These are phyloP conservation scores for Caenorhabditis angaria DNA, from an alignment of 2,888 invertebrate genomes.

Conservation along the genomic window DNA sequence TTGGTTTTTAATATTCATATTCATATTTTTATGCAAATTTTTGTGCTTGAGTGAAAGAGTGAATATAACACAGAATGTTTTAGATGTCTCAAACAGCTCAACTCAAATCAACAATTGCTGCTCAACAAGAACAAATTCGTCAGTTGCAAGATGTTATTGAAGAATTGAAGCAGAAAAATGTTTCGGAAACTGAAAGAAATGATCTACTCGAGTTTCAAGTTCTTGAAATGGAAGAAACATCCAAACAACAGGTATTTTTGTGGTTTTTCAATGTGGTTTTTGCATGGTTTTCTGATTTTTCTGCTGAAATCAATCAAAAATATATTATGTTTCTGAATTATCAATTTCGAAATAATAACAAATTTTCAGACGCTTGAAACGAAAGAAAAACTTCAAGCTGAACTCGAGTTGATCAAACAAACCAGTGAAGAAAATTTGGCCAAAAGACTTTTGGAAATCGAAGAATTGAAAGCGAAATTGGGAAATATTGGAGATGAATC, in stretches of 20 bases:
- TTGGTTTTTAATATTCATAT: neutral
- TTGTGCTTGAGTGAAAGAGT: constrained; percentile 14
- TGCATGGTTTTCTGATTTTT: constrained; percentile 8
- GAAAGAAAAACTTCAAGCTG: neutral
- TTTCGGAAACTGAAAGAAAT: constrained; percentile 54
- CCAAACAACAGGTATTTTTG: constrained; percentile 30
- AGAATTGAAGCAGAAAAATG: constrained; percentile 37
- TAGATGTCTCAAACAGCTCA: constrained; percentile 53
- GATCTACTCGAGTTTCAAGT: constrained; percentile 70
- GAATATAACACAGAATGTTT: constrained; percentile 14
- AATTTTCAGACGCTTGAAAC: neutral
- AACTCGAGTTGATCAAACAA: constrained; percentile 6
- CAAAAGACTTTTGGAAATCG: constrained; percentile 18
- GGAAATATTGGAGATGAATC: constrained; percentile 19
- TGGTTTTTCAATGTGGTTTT: neutral
- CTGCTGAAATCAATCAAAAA: neutral
- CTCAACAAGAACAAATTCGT: constrained; percentile 47
- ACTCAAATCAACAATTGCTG: constrained; percentile 47
- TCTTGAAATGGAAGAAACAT: constrained; percentile 56
- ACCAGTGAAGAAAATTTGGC: neutral
- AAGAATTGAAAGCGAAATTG: constrained; percentile 23
- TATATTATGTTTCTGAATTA: neutral
- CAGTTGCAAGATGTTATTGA: constrained; percentile 48
- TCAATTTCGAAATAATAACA: neutral
- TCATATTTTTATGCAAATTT: constrained; percentile 21